These are phyloP conservation scores for Lasioglossum malachurum DNA, from an alignment of 2,888 invertebrate species.

Conservation along the genomic window DNA sequence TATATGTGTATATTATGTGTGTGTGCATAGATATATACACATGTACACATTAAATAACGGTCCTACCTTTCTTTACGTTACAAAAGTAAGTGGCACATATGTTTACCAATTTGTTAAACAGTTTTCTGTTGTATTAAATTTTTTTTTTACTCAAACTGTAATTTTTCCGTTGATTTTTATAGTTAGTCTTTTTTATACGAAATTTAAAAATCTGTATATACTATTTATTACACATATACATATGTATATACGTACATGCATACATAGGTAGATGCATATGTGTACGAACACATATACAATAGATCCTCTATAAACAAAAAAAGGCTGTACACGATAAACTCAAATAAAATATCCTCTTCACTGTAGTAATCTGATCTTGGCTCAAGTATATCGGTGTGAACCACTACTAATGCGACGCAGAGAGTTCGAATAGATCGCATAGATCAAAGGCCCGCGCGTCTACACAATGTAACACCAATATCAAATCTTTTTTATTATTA, in stretches of 20 bases:
- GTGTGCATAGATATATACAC: not conserved
- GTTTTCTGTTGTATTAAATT: not conserved
- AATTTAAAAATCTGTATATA: not conserved
- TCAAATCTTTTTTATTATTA: too few relatives aligned
- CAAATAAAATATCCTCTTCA: too few relatives aligned
- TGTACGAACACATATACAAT: not conserved
- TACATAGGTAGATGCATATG: not conserved
- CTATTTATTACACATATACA: constrained; percentile 4
- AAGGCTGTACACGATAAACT: too few relatives aligned
- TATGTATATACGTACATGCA: not conserved
- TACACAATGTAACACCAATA: too few relatives aligned
- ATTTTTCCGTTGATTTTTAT: not conserved
- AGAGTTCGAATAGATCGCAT: too few relatives aligned
- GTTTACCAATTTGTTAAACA: not conserved
- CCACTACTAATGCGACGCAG: too few relatives aligned
- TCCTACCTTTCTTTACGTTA: constrained; percentile 24
- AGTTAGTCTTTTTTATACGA: not conserved
- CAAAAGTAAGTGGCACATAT: not conserved
- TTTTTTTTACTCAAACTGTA: not conserved
- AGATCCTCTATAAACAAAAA: too few relatives aligned
- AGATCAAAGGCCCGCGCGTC: too few relatives aligned
- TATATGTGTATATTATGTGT: too few relatives aligned
- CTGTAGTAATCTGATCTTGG: too few relatives aligned
- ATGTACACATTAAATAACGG: not conserved
- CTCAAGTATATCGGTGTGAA: too few relatives aligned